Base-by-base conservation (phyloP, 2,797 vertebrate genomes). In the Erethizon dorsatum region DNA sequence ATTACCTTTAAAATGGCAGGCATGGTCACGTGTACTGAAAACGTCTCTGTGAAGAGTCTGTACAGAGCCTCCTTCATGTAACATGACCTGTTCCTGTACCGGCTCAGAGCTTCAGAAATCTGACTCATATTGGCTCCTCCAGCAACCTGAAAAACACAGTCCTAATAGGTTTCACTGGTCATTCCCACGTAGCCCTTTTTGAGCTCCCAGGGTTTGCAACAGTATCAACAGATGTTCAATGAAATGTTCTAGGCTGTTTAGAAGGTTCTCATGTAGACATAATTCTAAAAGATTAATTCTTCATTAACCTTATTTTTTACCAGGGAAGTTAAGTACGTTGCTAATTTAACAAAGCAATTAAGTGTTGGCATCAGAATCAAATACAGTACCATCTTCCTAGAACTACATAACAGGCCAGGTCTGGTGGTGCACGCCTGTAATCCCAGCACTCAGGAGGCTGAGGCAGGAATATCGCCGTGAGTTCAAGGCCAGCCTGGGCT, bases 31-130 rank as follows among this genome's bases (percentile, higher is more conserved):
- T 99, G 99, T 98, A 99, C 98, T 85, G 99, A 98, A 28, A 99
- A 99, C 0, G 99, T 99, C 83, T 99, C 99, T 89, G 99, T 99
- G 97, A 99, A 99, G 77, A 99, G 99, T 90, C 99, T 99, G 89
- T 99, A 99, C 91, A 99, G 99, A 50, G 99, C 99, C 97, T 99
- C 99, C 95, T 99, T 98, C 90, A 99, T 98, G 96, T 99, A 99
- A 87, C 99, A 99, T 56, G 99, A 99, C 77, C 99, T 98, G 97
- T 99, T 99, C 31, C 98, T 99, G 98, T 99, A 99, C 65, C 99
- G 98, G 75, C 99, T 99, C 96, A 99, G 97, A 0, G 99, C 99
- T 98, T 99, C 99, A 10, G 99, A 99, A 97, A 99, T 99, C 98
- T 99, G 99, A 10, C 92, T 99, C 98, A 99, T 98, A 71, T 99